Evolutionary conservation across 2,113 vertebrate species (phyloP).

Genomic region (Gymnocephalus cernua): DNA sequence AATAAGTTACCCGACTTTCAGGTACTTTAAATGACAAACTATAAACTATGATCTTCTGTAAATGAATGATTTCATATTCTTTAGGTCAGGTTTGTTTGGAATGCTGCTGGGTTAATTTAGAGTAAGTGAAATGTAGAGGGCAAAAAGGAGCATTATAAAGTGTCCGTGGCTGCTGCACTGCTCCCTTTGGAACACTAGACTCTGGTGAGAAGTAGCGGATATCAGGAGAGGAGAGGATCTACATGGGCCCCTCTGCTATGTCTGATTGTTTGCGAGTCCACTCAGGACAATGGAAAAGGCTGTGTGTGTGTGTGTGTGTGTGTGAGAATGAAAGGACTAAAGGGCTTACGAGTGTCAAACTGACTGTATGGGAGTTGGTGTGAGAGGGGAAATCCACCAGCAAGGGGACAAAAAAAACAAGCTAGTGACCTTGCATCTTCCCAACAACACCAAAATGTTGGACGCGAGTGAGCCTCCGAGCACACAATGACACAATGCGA

Average conservation of each 20-base stretch:
- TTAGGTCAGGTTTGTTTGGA: background rate
- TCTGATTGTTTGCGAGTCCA: conserved; percentile 27
- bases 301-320: conserved; percentile 29
- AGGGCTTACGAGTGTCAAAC: background rate
- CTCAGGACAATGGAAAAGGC: conserved; percentile 43
- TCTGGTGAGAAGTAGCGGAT: background rate
- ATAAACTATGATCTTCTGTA: background rate
- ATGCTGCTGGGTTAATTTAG: background rate
- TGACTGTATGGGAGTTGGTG: background rate
- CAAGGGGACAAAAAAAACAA: conserved; percentile 48
- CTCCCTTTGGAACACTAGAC: conserved; percentile 35
- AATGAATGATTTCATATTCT: background rate
- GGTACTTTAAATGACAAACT: background rate
- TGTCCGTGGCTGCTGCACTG: conserved; percentile 22
- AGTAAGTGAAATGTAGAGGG: conserved; percentile 26
- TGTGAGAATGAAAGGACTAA: conserved; percentile 28
- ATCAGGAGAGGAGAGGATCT: conserved; percentile 15
- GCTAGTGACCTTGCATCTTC: conserved; percentile 48
- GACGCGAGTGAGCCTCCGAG: conserved; percentile 45
- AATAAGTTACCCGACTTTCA: background rate
- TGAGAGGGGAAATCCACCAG: conserved; percentile 23
- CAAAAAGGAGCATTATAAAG: background rate
- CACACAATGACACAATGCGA: conserved; percentile 79
- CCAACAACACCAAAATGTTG: conserved; percentile 39
- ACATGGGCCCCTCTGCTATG: conserved; percentile 37